A percentile compares a stretch with the other conserved stretches of the same genome.
Conservation (phyloP, 2,113 vertebrate species). For the Alligator sinensis region DNA sequence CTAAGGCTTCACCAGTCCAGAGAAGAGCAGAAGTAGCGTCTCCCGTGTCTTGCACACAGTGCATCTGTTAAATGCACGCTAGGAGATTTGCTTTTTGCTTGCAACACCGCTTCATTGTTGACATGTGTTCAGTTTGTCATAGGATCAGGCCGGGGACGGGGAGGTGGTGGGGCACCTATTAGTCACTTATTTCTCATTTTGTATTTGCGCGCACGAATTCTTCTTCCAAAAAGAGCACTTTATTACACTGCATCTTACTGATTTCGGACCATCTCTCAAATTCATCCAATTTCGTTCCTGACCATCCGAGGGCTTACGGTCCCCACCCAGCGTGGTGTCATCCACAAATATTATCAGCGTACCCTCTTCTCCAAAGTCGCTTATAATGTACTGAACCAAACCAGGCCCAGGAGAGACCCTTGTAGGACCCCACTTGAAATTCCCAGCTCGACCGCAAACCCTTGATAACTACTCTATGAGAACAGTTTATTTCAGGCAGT, state of each 20-base stretch:
- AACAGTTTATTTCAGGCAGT: too few species aligned
- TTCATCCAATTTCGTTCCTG: background rate
- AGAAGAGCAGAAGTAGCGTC: background rate
- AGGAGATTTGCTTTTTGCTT: background rate
- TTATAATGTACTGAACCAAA: too few species aligned
- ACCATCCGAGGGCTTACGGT: too few species aligned
- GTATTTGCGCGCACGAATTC: rapidly evolving
- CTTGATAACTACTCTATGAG: too few species aligned
- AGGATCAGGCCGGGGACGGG: too few species aligned
- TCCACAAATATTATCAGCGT: too few species aligned
- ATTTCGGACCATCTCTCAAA: rapidly evolving
- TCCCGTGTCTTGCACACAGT: background rate
- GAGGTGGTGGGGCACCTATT: too few species aligned
- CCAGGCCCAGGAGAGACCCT: too few species aligned
- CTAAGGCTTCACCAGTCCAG: background rate
- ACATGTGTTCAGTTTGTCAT: background rate
- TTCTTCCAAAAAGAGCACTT: background rate
- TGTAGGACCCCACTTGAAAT: too few species aligned
- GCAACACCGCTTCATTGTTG: rapidly evolving
- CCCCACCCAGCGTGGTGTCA: too few species aligned
- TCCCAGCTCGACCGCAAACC: too few species aligned
- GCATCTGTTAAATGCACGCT: background rate
- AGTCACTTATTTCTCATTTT: background rate
- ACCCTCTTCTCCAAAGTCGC: too few species aligned
- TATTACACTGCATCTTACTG: rapidly evolving